These are phyloP conservation scores for Apotomis betuletana DNA, from an alignment of 2,888 invertebrate species.

Conservation along the genomic window DNA sequence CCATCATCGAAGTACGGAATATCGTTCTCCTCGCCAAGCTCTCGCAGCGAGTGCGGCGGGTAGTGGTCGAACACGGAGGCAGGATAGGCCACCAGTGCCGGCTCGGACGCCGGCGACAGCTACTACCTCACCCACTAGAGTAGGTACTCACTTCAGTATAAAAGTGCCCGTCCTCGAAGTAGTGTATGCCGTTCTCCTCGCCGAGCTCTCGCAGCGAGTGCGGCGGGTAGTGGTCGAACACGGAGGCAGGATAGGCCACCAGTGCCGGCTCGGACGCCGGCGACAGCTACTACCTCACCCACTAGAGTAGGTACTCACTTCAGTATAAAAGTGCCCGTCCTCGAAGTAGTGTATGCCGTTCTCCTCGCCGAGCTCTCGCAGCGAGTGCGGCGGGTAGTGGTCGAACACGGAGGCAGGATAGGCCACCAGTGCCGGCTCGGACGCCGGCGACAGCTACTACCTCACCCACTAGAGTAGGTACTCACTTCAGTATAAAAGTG, in stretches of 20 bases:
- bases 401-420: constrained; percentile 41
- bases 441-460: constrained; percentile 44
- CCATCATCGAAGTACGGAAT: constrained; percentile 96
- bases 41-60: constrained; percentile 86
- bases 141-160: constrained; percentile 88
- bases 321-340: constrained; percentile 97
- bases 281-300: constrained; percentile 41
- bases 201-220: constrained; percentile 87
- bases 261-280: constrained; percentile 58
- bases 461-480: not conserved
- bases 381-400: constrained; percentile 85
- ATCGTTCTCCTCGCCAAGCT: constrained; percentile 91
- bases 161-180: constrained; percentile 96
- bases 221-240: constrained; percentile 82
- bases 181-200: constrained; percentile 93
- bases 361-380: constrained; percentile 89
- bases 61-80: constrained; percentile 62
- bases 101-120: too few relatives aligned
- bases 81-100: too few relatives aligned
- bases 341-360: constrained; percentile 95
- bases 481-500: constrained; percentile 94
- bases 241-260: constrained; percentile 46
- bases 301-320: constrained; percentile 67
- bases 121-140: too few relatives aligned
- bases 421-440: constrained; percentile 61